Percentiles rank a stretch among this genome's conserved stretches.
These are phyloP conservation scores for Unio delphinus DNA, from an alignment of 2,888 invertebrate genomes.

Conservation along the genomic window DNA sequence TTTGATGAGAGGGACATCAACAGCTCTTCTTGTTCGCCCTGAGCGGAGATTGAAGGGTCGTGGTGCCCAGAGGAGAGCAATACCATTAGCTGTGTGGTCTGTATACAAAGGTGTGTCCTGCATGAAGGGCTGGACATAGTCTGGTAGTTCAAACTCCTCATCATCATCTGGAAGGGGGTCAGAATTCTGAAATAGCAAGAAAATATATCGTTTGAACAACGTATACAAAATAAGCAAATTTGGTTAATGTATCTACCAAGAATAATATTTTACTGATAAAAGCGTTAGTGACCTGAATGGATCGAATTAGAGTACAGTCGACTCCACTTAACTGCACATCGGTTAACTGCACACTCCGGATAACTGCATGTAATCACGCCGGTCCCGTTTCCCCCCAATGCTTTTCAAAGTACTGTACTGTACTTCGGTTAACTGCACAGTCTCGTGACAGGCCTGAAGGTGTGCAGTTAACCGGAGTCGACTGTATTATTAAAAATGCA, in stretches of 20 bases:
- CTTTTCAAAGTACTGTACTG: no score
- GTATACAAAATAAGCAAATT: slow-evolving; percentile 1
- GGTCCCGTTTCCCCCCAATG: no score
- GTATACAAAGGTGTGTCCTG: slow-evolving; percentile 96
- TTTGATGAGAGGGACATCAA: slow-evolving; percentile 97
- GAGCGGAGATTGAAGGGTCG: slow-evolving; percentile 97
- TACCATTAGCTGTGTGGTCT: slow-evolving; percentile 99
- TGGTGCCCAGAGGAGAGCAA: slow-evolving; percentile 96
- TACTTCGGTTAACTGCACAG: no score
- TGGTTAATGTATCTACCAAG: not conserved
- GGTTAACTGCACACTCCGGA: no score
- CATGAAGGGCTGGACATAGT: slow-evolving; percentile 91
- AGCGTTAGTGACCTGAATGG: no score
- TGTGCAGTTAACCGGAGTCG: no score
- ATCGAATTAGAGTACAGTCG: no score
- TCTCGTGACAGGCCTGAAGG: no score
- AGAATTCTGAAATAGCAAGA: slow-evolving; percentile 73
- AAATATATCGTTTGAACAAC: slow-evolving; percentile 1
- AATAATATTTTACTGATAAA: not conserved
- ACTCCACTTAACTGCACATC: no score
- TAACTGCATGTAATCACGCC: no score
- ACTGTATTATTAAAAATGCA: no score
- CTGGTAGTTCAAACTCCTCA: slow-evolving; percentile 92
- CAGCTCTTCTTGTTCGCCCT: slow-evolving; percentile 91
- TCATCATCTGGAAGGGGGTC: slow-evolving; percentile 87